Evolutionary conservation across 1,140 invertebrate genomes (phyloP).

Genomic region (Oreohelix idahoensis): DNA sequence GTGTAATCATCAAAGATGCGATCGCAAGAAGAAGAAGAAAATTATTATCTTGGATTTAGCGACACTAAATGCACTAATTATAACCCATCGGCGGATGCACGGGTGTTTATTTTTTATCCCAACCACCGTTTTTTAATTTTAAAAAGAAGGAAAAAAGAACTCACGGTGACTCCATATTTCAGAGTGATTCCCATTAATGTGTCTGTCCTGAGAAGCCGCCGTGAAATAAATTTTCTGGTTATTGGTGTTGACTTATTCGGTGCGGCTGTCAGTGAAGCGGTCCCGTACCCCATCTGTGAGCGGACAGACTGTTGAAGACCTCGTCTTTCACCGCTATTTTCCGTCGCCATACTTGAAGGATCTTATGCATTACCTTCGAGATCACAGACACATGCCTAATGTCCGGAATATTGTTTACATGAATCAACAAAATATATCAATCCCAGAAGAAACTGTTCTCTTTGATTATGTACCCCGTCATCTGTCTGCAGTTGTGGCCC

Average conservation of each 20-base stretch:
- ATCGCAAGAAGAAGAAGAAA: too few species aligned
- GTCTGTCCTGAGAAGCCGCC: neutral
- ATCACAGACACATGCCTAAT: neutral
- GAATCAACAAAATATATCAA: too few species aligned
- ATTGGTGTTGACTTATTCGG: neutral
- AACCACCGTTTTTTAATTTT: too few species aligned
- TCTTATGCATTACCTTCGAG: neutral
- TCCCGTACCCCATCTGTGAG: constrained; percentile 18
- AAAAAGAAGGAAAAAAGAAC: too few species aligned
- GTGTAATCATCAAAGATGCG: too few species aligned
- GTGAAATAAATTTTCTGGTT: constrained; percentile 1
- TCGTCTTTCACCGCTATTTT: constrained; percentile 10
- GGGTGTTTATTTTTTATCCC: too few species aligned
- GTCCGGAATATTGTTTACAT: neutral
- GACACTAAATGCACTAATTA: too few species aligned
- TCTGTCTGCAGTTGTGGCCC: neutral
- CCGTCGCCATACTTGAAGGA: constrained; percentile 1
- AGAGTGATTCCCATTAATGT: constrained; percentile 22
- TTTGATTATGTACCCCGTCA: too few species aligned
- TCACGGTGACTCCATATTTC: constrained; percentile 28
- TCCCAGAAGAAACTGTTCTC: too few species aligned
- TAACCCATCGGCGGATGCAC: too few species aligned
- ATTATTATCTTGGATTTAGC: too few species aligned
- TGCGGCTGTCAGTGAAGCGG: neutral
- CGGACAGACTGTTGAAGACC: neutral